Evolutionary conservation across 2,797 vertebrate species (phyloP).

Genomic region (Pygocentrus nattereri): DNA sequence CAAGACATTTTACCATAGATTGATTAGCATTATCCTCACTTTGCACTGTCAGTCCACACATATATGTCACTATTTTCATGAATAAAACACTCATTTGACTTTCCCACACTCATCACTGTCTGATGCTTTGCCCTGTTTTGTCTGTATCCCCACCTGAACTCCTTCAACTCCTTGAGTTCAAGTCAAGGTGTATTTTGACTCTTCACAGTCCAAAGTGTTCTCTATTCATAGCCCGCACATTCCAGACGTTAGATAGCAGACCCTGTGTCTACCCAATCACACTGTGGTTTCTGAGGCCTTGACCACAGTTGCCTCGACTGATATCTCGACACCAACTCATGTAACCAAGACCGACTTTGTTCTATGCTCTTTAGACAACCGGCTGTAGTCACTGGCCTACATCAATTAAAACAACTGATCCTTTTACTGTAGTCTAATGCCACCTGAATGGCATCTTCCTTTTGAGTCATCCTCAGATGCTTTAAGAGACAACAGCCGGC

Average conservation of each 20-base stretch:
- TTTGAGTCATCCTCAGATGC: slow-evolving; percentile 3
- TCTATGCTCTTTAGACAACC: slow-evolving; percentile 2
- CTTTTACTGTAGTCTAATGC: not conserved
- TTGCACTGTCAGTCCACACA: not conserved
- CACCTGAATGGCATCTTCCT: not conserved
- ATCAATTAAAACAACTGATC: not conserved
- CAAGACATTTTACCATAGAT: too few species aligned
- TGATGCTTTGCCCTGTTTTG: not conserved
- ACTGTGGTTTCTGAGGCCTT: slow-evolving; percentile 3
- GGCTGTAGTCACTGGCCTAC: slow-evolving; percentile 1
- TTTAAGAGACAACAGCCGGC: not conserved
- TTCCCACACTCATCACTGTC: not conserved
- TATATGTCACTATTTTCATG: not conserved
- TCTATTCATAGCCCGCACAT: slow-evolving; percentile 9
- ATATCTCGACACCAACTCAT: not conserved
- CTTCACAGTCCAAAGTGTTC: not conserved
- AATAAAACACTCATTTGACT: not conserved
- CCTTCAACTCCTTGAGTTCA: not conserved
- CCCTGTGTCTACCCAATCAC: slow-evolving; percentile 4
- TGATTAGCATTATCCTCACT: not conserved
- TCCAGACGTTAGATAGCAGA: not conserved
- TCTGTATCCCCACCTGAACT: not conserved
- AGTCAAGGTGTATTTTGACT: not conserved
- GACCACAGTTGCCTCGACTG: slow-evolving; percentile 13
- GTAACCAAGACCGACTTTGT: slow-evolving; percentile 29